Conservation (phyloP, 1,140 invertebrate genomes). For the Monochamus saltuarius region DNA sequence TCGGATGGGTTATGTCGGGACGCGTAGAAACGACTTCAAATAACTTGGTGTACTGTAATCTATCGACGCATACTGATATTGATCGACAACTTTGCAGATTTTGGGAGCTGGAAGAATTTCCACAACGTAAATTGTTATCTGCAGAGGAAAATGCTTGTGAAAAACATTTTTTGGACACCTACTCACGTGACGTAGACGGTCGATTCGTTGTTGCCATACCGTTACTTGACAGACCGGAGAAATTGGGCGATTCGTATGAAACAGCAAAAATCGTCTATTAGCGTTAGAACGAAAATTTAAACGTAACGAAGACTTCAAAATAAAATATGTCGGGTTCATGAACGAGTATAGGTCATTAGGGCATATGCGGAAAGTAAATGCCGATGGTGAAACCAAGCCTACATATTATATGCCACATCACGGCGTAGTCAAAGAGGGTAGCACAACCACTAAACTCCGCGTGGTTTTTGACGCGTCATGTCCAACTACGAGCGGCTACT, state of each 20-base stretch:
- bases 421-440: conserved; percentile 40
- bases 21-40: not conserved
- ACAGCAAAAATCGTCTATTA: too few species aligned
- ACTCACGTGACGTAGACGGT: too few species aligned
- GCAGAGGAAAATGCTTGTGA: not conserved
- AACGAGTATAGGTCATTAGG: conserved; percentile 9
- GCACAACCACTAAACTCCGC: conserved; percentile 44
- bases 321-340: conserved; percentile 2
- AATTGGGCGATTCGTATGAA: too few species aligned
- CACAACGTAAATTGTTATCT: too few species aligned
- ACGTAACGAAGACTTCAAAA: too few species aligned
- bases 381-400: not conserved
- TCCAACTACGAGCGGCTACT: conserved; percentile 25
- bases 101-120: conserved; percentile 10
- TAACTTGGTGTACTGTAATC: not conserved
- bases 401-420: conserved; percentile 52
- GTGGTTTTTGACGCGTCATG: conserved; percentile 51
- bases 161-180: not conserved
- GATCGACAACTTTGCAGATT: conserved; percentile 3
- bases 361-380: not conserved
- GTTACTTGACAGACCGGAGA: too few species aligned
- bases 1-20: conserved; percentile 3
- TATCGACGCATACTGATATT: not conserved
- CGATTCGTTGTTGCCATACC: too few species aligned
- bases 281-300: too few species aligned